Evolutionary conservation across 2,888 invertebrate genomes (phyloP).

Genomic region (Zygaena filipendulae): DNA sequence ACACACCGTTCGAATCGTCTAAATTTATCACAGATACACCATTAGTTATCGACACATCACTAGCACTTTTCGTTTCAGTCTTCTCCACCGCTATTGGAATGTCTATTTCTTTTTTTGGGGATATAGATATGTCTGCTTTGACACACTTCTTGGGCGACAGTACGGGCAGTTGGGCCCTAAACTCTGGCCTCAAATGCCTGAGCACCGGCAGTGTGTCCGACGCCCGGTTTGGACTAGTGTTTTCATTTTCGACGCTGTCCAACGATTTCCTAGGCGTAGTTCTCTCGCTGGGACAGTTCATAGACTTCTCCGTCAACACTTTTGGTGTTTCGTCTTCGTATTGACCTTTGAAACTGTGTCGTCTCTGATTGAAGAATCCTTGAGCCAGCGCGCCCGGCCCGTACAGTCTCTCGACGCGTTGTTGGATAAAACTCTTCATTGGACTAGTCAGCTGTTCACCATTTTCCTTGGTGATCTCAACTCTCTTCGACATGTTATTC

Average conservation of each 20-base stretch:
- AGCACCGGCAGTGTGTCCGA: slow-evolving; percentile 75
- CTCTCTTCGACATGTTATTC: slow-evolving; percentile 51
- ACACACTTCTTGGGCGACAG: slow-evolving; percentile 68
- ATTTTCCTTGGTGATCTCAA: slow-evolving; percentile 60
- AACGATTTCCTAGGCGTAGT: slow-evolving; percentile 31
- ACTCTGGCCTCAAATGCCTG: slow-evolving; percentile 85
- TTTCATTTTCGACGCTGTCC: slow-evolving; percentile 30
- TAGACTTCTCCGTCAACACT: slow-evolving; percentile 47
- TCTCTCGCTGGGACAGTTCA: slow-evolving; percentile 42
- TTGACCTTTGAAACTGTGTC: slow-evolving; percentile 54
- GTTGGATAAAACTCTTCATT: slow-evolving; percentile 85
- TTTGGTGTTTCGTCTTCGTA: slow-evolving; percentile 49
- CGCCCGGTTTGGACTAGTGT: slow-evolving; percentile 38
- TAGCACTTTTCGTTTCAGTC: slow-evolving; percentile 27
- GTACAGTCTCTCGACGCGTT: slow-evolving; percentile 87
- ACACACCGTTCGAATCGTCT: slow-evolving; percentile 30
- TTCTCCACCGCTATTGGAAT: slow-evolving; percentile 33
- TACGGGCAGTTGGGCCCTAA: slow-evolving; percentile 83
- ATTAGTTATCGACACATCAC: slow-evolving; percentile 29
- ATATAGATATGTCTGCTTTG: slow-evolving; percentile 30
- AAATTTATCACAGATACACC: slow-evolving; percentile 54
- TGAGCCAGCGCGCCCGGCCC: slow-evolving; percentile 89
- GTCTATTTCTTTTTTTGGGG: slow-evolving; percentile 42
- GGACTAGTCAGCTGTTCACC: slow-evolving; percentile 58
- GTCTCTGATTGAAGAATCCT: slow-evolving; percentile 80